phyloP scores from a whole-genome alignment of 2,797 vertebrate genomes.

The Amblyraja radiata region DNA sequence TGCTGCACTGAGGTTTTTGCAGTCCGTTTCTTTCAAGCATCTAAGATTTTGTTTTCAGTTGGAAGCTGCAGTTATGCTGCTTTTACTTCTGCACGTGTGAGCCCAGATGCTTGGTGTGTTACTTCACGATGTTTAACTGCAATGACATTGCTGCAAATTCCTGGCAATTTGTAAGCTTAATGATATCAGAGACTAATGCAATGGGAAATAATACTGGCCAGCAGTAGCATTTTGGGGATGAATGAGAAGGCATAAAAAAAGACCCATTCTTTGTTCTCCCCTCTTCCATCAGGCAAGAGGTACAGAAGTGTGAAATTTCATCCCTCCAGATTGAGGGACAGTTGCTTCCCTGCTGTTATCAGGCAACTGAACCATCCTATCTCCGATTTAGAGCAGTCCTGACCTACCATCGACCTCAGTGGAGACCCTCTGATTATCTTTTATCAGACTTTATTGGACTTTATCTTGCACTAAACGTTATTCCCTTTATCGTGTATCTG shows the following conservation, averaged over 20 bases:
- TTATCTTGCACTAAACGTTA: no score
- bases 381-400: no score
- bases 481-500: no score
- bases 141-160: neutral
- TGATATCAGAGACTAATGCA: neutral
- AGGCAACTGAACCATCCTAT: no score
- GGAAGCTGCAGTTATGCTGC: neutral
- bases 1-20: neutral
- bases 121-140: neutral
- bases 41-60: neutral
- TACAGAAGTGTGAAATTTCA: no score
- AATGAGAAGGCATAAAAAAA: no score
- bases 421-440: no score
- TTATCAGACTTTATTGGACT: no score
- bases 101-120: neutral
- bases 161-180: neutral
- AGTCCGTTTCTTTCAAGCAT: neutral
- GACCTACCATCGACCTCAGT: no score
- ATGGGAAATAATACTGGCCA: neutral
- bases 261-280: no score
- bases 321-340: no score
- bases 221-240: neutral
- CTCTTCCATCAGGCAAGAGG: neutral
- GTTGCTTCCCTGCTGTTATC: no score
- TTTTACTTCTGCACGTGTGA: neutral